phyloP scores from a whole-genome alignment of 1,140 invertebrate genomes.

The Ips nitidus region DNA sequence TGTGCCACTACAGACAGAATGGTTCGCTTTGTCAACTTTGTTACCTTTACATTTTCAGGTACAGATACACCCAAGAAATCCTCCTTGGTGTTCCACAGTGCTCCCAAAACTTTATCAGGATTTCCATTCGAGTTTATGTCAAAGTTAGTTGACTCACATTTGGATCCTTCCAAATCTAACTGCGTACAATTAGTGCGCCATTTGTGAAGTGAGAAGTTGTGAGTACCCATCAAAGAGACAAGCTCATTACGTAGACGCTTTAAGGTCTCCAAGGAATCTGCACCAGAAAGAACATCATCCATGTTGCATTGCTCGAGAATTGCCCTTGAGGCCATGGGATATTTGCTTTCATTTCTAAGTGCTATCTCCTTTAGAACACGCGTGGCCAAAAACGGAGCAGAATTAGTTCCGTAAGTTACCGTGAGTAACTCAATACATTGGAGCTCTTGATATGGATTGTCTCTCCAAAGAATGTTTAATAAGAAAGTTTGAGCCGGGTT shows the following conservation, averaged over 20 bases:
- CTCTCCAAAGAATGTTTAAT: slow-evolving; percentile 22
- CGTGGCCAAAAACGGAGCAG: slow-evolving; percentile 17
- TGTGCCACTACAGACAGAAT: slow-evolving; percentile 35
- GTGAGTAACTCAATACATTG: slow-evolving; percentile 19
- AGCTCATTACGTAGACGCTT: slow-evolving; percentile 4
- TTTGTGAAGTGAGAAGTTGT: slow-evolving; percentile 22
- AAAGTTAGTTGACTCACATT: neutral
- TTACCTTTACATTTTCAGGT: slow-evolving; percentile 35
- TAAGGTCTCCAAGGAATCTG: slow-evolving; percentile 8
- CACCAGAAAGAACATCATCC: slow-evolving; percentile 35
- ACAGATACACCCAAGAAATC: neutral
- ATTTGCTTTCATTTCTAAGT: slow-evolving; percentile 27
- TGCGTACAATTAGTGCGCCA: slow-evolving; percentile 21
- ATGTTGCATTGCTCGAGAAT: slow-evolving; percentile 34
- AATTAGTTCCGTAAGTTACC: slow-evolving; percentile 22
- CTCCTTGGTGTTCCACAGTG: slow-evolving; percentile 18
- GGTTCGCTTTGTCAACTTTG: slow-evolving; percentile 10
- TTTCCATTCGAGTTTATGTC: neutral
- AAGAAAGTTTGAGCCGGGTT: slow-evolving; percentile 18
- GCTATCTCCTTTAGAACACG: slow-evolving; percentile 22
- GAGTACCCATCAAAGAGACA: slow-evolving; percentile 6
- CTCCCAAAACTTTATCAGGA: slow-evolving; percentile 9
- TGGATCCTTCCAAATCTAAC: neutral
- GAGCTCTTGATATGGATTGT: slow-evolving; percentile 13
- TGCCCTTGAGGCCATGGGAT: slow-evolving; percentile 34